phyloP scores from a whole-genome alignment of 2,113 vertebrate genomes.

The Morone saxatilis region DNA sequence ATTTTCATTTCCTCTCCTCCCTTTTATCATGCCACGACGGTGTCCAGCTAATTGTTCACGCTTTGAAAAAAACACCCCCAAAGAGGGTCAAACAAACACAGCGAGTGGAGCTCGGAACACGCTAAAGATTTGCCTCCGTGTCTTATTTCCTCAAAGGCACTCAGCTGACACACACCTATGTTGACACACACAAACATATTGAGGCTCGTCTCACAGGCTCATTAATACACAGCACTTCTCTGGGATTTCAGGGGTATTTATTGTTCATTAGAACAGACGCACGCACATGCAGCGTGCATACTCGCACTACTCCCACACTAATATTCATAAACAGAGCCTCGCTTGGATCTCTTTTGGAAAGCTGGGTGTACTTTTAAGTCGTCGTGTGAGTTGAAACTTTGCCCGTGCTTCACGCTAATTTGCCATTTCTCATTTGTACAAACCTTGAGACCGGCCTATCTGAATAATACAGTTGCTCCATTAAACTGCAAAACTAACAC shows the following conservation, averaged over 20 bases:
- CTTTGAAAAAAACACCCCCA: constrained; percentile 7
- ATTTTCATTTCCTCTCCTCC: constrained; percentile 55
- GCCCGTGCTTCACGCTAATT: constrained; percentile 60
- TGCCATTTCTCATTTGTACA: constrained; percentile 63
- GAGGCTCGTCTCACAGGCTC: constrained; percentile 18
- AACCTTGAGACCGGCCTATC: constrained; percentile 56
- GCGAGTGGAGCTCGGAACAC: constrained; percentile 7
- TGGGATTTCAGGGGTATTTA: constrained; percentile 44
- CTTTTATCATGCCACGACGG: constrained; percentile 33
- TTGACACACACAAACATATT: constrained; percentile 26
- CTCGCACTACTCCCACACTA: constrained; percentile 25
- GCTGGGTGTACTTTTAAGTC: constrained; percentile 59
- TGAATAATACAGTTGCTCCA: constrained; percentile 57
- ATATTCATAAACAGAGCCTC: constrained; percentile 46
- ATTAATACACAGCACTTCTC: constrained; percentile 29
- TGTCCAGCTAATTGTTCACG: constrained; percentile 48
- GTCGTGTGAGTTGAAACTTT: constrained; percentile 43
- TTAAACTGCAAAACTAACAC: constrained; percentile 56
- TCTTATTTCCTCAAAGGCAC: constrained; percentile 37
- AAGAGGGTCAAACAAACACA: constrained; percentile 34
- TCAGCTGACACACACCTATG: constrained; percentile 35
- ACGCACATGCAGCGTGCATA: background rate
- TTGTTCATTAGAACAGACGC: constrained; percentile 38
- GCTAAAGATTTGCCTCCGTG: constrained; percentile 32
- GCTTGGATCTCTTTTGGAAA: constrained; percentile 46